phyloP scores from a whole-genome alignment of 64 coral and sea anemone genomes.

The Orbicella faveolata region DNA sequence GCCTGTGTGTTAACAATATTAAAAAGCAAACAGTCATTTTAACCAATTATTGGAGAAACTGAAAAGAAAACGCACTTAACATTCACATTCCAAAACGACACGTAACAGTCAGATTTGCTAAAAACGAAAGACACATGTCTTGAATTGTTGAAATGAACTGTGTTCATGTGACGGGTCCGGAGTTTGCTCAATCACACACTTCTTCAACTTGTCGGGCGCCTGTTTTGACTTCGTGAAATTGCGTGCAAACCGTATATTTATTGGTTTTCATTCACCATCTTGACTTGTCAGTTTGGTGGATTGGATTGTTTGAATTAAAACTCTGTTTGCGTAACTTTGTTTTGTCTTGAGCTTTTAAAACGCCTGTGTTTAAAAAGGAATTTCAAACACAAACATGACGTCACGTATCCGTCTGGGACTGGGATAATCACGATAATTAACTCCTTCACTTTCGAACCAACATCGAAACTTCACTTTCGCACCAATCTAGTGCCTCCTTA shows the following conservation, averaged over 20 bases:
- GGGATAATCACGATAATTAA: too few relatives aligned
- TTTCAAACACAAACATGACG: neutral
- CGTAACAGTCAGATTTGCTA: neutral
- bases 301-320: neutral
- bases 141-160: neutral
- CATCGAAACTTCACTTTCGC: neutral
- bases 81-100: neutral
- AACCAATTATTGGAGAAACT: neutral
- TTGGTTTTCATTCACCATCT: neutral
- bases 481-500: neutral
- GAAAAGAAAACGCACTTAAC: neutral
- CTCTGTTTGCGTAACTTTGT: neutral
- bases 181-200: neutral
- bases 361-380: neutral
- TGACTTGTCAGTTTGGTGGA: neutral
- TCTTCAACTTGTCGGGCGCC: too few relatives aligned
- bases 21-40: neutral
- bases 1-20: too few relatives aligned
- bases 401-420: neutral
- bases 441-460: neutral
- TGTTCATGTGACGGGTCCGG: neutral
- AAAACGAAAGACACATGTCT: neutral
- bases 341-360: neutral
- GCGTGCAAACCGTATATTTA: neutral
- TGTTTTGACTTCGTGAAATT: neutral